Evolutionary conservation across 2,797 vertebrate genomes (phyloP), one percentile per base, ranked within the genome.

Genomic region (Pelodytes ibericus): DNA sequence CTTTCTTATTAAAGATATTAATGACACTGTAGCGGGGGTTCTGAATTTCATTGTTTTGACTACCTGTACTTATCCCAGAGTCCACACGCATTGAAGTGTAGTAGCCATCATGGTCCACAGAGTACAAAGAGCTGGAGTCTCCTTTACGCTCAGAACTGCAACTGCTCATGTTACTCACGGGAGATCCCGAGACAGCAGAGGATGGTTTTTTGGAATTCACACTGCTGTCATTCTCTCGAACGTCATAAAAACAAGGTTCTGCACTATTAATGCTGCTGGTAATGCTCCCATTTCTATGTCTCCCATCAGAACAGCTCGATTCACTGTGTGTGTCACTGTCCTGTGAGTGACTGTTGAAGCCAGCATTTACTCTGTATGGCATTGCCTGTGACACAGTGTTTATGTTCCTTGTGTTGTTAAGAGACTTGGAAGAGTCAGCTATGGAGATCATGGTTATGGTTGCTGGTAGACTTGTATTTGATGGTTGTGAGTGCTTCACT

Each of bases 101-200:
- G 86, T 89, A 97, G 44, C 92, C 93, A 0, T 98, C 94, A 0
- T 94, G 96, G 75, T 97, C 97, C 82, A 95, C 91, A 7, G 95
- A 95, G 77, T 92, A 94, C 29, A 96, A 82, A 10, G 96, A 96
- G 82, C 92, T 88, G 61, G 92, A 92, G 81, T 96, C 95, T 0
- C 95, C 95, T 63, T 81, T 90, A 56, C 82, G 92, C 62, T 98
- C 96, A 87, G 95, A 82, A 83, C 94, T 98, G 84, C 92, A 90
- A 71, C 92, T 92, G 77, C 95, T 96, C 71, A 91, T 69, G 80
- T 96, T 95, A 87, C 95, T 95, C 1, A 92, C 83, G 0, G 95
- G 95, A 3, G 94, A 93, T 85, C 91, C 94, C n/a, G 94, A 94
- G 15, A 91, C 92, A 2, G 89, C 82, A 26, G 80, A 73, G 22